Conservation (phyloP, 2,888 invertebrate genomes). For the Malthinus seriepunctatus region DNA sequence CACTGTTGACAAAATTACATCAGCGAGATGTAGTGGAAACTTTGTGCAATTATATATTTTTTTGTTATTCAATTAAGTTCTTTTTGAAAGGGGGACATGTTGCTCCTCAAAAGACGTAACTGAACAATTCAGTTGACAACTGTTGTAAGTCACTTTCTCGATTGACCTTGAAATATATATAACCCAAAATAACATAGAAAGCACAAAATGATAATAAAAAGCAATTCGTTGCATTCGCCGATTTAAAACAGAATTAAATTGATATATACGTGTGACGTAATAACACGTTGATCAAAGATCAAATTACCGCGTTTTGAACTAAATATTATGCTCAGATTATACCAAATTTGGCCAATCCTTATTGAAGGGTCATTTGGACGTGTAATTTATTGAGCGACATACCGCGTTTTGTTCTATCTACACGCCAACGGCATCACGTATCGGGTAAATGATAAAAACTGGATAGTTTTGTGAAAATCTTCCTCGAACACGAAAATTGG, state of each 20-base stretch:
- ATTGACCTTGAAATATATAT: constrained; percentile 41
- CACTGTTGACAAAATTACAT: too few species aligned
- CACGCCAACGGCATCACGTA: constrained; percentile 30
- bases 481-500: constrained; percentile 29
- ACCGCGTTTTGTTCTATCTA: background rate
- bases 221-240: too few species aligned
- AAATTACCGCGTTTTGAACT: background rate
- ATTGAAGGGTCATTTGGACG: constrained; percentile 16
- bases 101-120: background rate
- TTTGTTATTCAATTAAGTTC: background rate
- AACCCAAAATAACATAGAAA: constrained; percentile 33
- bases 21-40: too few species aligned
- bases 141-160: constrained; percentile 41
- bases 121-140: constrained; percentile 6
- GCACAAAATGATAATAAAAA: constrained; percentile 24
- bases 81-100: background rate
- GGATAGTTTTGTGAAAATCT: constrained; percentile 13
- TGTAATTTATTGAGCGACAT: constrained; percentile 25
- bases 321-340: background rate
- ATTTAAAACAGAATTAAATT: too few species aligned
- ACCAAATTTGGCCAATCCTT: background rate
- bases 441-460: constrained; percentile 35
- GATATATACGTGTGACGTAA: background rate
- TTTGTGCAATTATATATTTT: background rate
- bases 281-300: background rate